Conservation (phyloP, 2,888 invertebrate genomes). For the Lithodes maja region DNA sequence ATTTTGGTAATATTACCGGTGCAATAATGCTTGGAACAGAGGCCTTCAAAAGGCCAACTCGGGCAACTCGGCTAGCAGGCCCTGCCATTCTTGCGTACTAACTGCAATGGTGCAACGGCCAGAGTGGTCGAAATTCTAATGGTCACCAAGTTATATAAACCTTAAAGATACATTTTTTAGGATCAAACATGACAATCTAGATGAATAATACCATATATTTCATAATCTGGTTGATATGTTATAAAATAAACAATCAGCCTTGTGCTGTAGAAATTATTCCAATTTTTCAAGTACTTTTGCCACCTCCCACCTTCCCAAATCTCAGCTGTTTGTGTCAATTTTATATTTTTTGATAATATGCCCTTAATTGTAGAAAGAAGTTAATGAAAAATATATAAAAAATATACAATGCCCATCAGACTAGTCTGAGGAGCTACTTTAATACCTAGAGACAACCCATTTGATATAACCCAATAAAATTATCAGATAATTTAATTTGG, state of each 20-base stretch:
- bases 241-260: background rate
- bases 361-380: background rate
- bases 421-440: no score
- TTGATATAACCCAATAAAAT: no score
- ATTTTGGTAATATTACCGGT: slow-evolving; percentile 79
- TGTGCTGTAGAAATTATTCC: background rate
- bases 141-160: no score
- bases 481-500: no score
- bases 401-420: no score
- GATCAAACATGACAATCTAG: no score
- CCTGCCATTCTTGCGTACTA: slow-evolving; percentile 86
- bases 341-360: background rate
- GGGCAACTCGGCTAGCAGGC: slow-evolving; percentile 89
- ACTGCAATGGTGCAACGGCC: slow-evolving; percentile 52
- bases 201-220: no score
- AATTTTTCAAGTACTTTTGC: slow-evolving; percentile 38
- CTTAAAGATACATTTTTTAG: no score
- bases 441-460: no score
- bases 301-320: slow-evolving; percentile 14
- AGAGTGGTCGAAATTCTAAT: slow-evolving; percentile 10
- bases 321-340: slow-evolving; percentile 45
- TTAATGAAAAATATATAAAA: no score
- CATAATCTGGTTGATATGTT: no score
- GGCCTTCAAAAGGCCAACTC: slow-evolving; percentile 87
- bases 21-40: slow-evolving; percentile 81